Evolutionary conservation across 2,113 vertebrate species (phyloP).

Genomic region (Cottus gobio): DNA sequence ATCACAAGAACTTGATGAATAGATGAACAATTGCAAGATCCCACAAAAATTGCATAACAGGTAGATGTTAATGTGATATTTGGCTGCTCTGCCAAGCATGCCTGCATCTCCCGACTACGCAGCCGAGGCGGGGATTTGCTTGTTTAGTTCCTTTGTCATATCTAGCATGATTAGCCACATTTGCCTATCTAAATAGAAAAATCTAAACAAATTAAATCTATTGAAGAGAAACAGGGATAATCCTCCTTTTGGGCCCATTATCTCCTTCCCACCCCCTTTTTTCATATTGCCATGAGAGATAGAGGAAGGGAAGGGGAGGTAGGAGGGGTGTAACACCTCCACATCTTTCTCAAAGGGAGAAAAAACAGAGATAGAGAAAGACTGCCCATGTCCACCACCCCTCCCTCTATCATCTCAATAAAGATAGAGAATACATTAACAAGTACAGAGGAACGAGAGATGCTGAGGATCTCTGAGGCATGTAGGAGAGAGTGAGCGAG

Average conservation of each 20-base stretch:
- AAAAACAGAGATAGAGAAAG: slow-evolving; percentile 38
- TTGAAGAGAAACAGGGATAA: slow-evolving; percentile 69
- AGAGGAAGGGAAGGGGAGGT: slow-evolving; percentile 10
- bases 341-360: slow-evolving; percentile 49
- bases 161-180: slow-evolving; percentile 56
- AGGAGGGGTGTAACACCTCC: slow-evolving; percentile 35
- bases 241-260: slow-evolving; percentile 63
- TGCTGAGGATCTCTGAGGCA: slow-evolving; percentile 38
- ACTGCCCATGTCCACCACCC: slow-evolving; percentile 49
- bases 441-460: slow-evolving; percentile 41
- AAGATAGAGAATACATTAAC: slow-evolving; percentile 66
- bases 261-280: slow-evolving; percentile 36
- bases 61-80: slow-evolving; percentile 56
- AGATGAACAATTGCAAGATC: slow-evolving; percentile 43
- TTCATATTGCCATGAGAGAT: slow-evolving; percentile 65
- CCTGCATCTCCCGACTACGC: slow-evolving; percentile 3
- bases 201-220: slow-evolving; percentile 73
- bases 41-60: slow-evolving; percentile 38
- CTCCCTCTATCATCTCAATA: slow-evolving; percentile 63
- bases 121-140: slow-evolving; percentile 50
- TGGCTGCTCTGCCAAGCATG: slow-evolving; percentile 36
- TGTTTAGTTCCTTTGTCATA: slow-evolving; percentile 59
- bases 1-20: slow-evolving; percentile 21
- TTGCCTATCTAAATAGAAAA: slow-evolving; percentile 73
- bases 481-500: slow-evolving; percentile 43